Base-by-base conservation (phyloP, 1,140 invertebrate species). In the Drosophila kikkawai region DNA sequence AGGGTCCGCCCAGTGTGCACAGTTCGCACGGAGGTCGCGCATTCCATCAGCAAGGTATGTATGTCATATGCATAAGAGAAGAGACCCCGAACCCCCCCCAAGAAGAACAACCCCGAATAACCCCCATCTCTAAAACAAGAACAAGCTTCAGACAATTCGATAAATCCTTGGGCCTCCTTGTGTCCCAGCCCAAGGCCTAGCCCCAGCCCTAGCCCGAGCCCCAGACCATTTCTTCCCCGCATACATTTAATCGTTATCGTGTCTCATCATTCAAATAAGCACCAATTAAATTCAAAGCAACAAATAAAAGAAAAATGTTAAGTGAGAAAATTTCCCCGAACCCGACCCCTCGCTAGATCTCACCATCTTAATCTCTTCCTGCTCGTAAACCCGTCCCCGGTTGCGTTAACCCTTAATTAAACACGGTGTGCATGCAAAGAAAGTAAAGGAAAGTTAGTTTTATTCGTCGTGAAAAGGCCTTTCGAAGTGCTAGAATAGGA, bases 1-100 rank as follows among this genome's bases (percentile, higher is more conserved):
- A 97, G 94, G 96, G 96, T 91, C 96, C 96, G 83, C 96, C 96
- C 82, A 96, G 96, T 93, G 96, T 96, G 82, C 96, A 96, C 93
- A 96, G 95, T 94, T 95, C 95, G 92, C 95, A 96, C 92, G 95
- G 95, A 81, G 95, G 95, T 81, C 94, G 95, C 82, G 95, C 95
- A 85, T 97, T 96, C 93, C 85, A 90, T 82, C 96, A 96, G 90
- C 96, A 96, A 82, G 96, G 96, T 97, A 96, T 95, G 94, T 94
- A 91, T 78, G 76, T 42, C 70, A 73, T 74, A 74, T 70, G 57
- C 67, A 50, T 69, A 82, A 61, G 47, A 34, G 44, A 64, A 82
- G 53, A 70, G 44, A 39, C 26, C 34, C 55, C 53, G n/a, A 34
- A 12, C 9, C 32, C 36, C 34, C 15, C 36, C 56, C 15, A 15